Evolutionary conservation across 2,113 vertebrate genomes (phyloP).

Genomic region (Irena cyanogastra): DNA sequence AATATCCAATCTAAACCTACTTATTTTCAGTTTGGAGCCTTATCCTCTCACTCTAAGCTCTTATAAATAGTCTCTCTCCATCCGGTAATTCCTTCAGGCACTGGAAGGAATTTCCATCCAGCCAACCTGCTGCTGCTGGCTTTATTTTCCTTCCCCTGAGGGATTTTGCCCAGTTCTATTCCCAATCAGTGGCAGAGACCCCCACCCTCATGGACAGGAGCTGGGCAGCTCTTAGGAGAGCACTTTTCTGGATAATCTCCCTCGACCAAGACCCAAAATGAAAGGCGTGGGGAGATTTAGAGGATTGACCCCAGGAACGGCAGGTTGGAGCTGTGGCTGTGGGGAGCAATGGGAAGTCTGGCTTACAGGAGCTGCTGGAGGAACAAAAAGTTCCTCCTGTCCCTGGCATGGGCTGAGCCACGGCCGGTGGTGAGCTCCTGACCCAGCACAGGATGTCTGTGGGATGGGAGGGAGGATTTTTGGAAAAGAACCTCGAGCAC

Average conservation of each 20-base stretch:
- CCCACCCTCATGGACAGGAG: fast-evolving
- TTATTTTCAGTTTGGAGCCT: neutral
- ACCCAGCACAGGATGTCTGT: slow-evolving; percentile 57
- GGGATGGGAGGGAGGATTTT: slow-evolving; percentile 34
- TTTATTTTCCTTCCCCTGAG: neutral
- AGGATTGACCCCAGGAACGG: neutral
- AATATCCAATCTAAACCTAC: neutral
- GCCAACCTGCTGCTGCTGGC: neutral
- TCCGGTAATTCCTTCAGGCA: neutral
- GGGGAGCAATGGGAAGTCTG: neutral
- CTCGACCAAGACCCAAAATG: neutral
- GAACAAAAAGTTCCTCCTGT: slow-evolving; percentile 31
- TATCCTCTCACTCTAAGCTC: neutral
- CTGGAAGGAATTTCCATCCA: neutral
- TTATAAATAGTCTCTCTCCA: neutral
- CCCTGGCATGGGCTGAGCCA: neutral
- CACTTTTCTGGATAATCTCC: neutral
- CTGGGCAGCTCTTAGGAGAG: neutral
- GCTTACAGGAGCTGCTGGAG: neutral
- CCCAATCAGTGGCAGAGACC: neutral
- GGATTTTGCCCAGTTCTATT: neutral
- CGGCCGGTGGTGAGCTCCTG: neutral
- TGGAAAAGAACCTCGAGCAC: slow-evolving; percentile 18
- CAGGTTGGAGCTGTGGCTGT: neutral
- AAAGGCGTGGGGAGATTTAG: neutral